Evolutionary conservation across 2,888 invertebrate species (phyloP).

Genomic region (Morpho achilles): DNA sequence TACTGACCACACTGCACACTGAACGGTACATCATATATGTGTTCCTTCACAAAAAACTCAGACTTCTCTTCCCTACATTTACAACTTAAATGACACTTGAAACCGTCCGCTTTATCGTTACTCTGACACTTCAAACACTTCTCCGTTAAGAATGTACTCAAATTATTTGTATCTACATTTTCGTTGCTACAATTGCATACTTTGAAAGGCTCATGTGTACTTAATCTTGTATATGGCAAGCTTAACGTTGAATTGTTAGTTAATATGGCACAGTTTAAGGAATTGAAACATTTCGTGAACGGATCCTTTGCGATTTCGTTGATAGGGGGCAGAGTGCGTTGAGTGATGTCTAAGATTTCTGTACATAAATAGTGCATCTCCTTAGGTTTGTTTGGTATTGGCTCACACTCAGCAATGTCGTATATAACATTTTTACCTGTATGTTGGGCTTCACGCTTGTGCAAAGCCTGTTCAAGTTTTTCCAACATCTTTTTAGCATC

Average conservation of each 20-base stretch:
- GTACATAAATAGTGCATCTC: slow-evolving; percentile 75
- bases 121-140: slow-evolving; percentile 48
- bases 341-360: slow-evolving; percentile 64
- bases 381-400: slow-evolving; percentile 51
- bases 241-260: slow-evolving; percentile 56
- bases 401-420: slow-evolving; percentile 43
- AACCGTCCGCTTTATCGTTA: slow-evolving; percentile 46
- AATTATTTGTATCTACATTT: slow-evolving; percentile 29
- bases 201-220: slow-evolving; percentile 34
- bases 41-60: slow-evolving; percentile 69
- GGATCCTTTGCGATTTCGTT: slow-evolving; percentile 47
- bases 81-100: slow-evolving; percentile 66
- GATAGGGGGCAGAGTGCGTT: slow-evolving; percentile 44
- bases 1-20: slow-evolving; percentile 37
- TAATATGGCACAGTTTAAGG: slow-evolving; percentile 60
- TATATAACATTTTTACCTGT: slow-evolving; percentile 39
- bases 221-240: slow-evolving; percentile 60
- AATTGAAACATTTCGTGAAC: slow-evolving; percentile 61
- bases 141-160: slow-evolving; percentile 36
- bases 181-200: slow-evolving; percentile 50
- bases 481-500: slow-evolving; percentile 83
- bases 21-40: slow-evolving; percentile 82
- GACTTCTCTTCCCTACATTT: slow-evolving; percentile 48
- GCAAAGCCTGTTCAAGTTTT: slow-evolving; percentile 80
- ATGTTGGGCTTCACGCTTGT: slow-evolving; percentile 64